phyloP scores from a whole-genome alignment of 2,888 invertebrate species.

The Epirrhoe alternata region DNA sequence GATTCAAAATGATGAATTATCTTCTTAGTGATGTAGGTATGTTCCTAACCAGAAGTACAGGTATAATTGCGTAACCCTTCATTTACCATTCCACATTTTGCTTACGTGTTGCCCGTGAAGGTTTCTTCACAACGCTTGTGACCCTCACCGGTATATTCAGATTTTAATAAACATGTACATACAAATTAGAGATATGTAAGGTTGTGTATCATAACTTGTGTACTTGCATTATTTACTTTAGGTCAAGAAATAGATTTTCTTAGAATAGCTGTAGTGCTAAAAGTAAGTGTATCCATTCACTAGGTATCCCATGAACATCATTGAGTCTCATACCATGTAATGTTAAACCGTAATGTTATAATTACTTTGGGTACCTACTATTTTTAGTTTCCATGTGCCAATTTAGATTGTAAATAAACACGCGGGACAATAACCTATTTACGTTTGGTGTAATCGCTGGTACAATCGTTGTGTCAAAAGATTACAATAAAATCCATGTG shows the following conservation, averaged over 20 bases:
- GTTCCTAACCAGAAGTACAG: constrained; percentile 53
- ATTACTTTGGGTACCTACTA: constrained; percentile 44
- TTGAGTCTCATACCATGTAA: constrained; percentile 17
- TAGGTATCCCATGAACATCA: constrained; percentile 13
- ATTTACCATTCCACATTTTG: constrained; percentile 77
- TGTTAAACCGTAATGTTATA: constrained; percentile 30
- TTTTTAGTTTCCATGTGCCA: constrained; percentile 49
- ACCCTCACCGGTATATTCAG: constrained; percentile 64
- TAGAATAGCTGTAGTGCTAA: constrained; percentile 3
- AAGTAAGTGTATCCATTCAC: constrained; percentile 17
- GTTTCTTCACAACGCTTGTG: constrained; percentile 77
- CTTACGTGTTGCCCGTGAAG: constrained; percentile 84
- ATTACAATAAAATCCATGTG: constrained; percentile 44
- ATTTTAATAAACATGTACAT: constrained; percentile 35
- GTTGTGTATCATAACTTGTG: background rate
- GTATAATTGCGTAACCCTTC: constrained; percentile 83
- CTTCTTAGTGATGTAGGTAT: constrained; percentile 1
- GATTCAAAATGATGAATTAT: constrained; percentile 13
- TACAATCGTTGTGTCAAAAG: constrained; percentile 45
- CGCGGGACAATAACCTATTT: constrained; percentile 63
- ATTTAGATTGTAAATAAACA: constrained; percentile 57
- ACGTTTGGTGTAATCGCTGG: constrained; percentile 41
- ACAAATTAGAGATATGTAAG: constrained; percentile 4
- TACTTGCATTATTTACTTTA: background rate
- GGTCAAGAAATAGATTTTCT: constrained; percentile 2